Evolutionary conservation across 2,113 vertebrate species (phyloP).

Genomic region (Odontesthes bonariensis): DNA sequence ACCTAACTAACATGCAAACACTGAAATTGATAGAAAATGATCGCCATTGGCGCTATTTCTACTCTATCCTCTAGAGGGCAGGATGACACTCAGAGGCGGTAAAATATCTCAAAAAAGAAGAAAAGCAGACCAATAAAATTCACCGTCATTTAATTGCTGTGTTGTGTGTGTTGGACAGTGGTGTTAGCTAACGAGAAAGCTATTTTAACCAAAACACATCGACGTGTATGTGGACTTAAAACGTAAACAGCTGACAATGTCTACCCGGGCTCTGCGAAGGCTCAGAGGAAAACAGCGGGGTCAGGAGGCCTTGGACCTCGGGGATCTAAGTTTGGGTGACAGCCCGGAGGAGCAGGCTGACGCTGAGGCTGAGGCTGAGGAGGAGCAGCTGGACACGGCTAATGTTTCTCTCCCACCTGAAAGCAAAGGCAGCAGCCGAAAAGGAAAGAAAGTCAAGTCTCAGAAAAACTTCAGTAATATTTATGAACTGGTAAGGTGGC

Average conservation of each 20-base stretch:
- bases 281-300: constrained; percentile 90
- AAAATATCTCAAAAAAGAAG: constrained; percentile 6
- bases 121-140: constrained; percentile 7
- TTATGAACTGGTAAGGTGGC: constrained; percentile 85
- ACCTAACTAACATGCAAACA: too few relatives aligned
- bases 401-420: constrained; percentile 41
- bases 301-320: constrained; percentile 86
- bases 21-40: too few relatives aligned
- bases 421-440: constrained; percentile 62
- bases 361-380: constrained; percentile 34
- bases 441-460: constrained; percentile 78
- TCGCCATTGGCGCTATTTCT: background rate
- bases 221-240: background rate
- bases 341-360: constrained; percentile 64
- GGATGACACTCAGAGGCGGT: background rate
- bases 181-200: background rate
- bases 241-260: constrained; percentile 80
- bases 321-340: constrained; percentile 62
- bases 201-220: background rate
- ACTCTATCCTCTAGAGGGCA: constrained; percentile 6
- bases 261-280: constrained; percentile 89
- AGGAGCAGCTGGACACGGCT: constrained; percentile 49
- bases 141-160: background rate
- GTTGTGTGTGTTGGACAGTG: background rate
- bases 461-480: constrained; percentile 87